phyloP scores from a whole-genome alignment of 2,888 invertebrate species.

The Brassicogethes aeneus region DNA sequence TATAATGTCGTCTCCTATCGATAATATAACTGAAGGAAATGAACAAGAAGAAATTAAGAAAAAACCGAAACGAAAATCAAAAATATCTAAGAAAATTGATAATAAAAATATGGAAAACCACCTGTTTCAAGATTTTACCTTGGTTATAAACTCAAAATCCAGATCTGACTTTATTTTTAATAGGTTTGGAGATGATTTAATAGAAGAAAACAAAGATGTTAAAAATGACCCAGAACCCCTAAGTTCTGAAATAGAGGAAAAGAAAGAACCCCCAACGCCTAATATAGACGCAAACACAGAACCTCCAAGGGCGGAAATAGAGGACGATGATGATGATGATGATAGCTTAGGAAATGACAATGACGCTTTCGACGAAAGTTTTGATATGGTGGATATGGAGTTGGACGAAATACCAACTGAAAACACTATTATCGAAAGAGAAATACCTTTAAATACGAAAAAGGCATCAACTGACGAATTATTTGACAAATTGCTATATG shows the following conservation, averaged over 20 bases:
- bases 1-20: too few species aligned
- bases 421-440: constrained; percentile 22
- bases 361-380: constrained; percentile 22
- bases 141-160: constrained; percentile 20
- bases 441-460: constrained; percentile 4
- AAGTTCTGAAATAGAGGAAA: too few species aligned
- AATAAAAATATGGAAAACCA: constrained; percentile 20
- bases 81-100: constrained; percentile 22
- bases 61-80: constrained; percentile 17
- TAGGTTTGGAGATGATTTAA: background rate
- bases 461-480: constrained; percentile 5
- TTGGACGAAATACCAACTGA: constrained; percentile 24
- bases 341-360: constrained; percentile 3
- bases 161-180: background rate
- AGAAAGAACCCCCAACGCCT: too few species aligned
- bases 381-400: constrained; percentile 22
- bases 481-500: constrained; percentile 1
- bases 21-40: too few species aligned
- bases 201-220: background rate
- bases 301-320: background rate
- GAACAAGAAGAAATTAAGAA: constrained; percentile 6
- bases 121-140: constrained; percentile 23
- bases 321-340: background rate
- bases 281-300: too few species aligned
- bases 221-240: too few species aligned